Conservation (phyloP, 2,888 invertebrate species). For the Netelia virgata region DNA sequence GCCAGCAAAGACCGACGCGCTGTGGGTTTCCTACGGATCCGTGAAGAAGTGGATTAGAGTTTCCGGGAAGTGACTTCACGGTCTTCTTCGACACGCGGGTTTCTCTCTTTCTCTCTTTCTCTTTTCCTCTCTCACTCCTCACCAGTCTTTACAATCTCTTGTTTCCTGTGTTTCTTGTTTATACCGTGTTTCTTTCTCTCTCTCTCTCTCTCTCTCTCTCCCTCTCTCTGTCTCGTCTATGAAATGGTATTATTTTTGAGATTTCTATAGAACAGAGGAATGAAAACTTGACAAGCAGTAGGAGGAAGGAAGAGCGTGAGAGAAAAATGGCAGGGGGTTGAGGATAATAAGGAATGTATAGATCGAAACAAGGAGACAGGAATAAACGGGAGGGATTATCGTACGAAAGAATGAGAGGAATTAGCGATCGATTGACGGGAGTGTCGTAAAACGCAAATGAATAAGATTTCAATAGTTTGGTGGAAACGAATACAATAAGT, state of each 20-base stretch:
- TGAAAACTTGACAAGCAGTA: not conserved
- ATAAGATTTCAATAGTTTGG: not conserved
- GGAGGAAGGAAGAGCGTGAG: slow-evolving; percentile 19
- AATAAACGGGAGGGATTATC: slow-evolving; percentile 10
- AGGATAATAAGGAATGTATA: not conserved
- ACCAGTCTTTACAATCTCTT: slow-evolving; percentile 57
- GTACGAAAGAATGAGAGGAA: slow-evolving; percentile 26
- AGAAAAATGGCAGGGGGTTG: not conserved
- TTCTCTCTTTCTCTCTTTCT: slow-evolving; percentile 53
- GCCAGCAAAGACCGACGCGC: slow-evolving; percentile 58
- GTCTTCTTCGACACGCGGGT: slow-evolving; percentile 70
- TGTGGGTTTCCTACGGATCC: slow-evolving; percentile 73
- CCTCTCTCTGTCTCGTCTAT: not conserved
- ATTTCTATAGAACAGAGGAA: slow-evolving; percentile 25
- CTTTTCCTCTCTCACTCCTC: slow-evolving; percentile 47
- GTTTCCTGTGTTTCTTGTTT: slow-evolving; percentile 57
- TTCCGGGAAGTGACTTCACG: slow-evolving; percentile 74
- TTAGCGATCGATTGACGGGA: slow-evolving; percentile 19
- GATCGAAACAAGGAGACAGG: slow-evolving; percentile 21
- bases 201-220: not conserved
- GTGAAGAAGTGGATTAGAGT: slow-evolving; percentile 74
- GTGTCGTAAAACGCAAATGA: slow-evolving; percentile 1
- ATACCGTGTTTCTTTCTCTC: slow-evolving; percentile 4
- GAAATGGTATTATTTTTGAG: not conserved
- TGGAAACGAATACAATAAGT: not conserved